Evolutionary conservation across 2,797 vertebrate species (phyloP).

Genomic region (Pseudocheirus occidentalis): DNA sequence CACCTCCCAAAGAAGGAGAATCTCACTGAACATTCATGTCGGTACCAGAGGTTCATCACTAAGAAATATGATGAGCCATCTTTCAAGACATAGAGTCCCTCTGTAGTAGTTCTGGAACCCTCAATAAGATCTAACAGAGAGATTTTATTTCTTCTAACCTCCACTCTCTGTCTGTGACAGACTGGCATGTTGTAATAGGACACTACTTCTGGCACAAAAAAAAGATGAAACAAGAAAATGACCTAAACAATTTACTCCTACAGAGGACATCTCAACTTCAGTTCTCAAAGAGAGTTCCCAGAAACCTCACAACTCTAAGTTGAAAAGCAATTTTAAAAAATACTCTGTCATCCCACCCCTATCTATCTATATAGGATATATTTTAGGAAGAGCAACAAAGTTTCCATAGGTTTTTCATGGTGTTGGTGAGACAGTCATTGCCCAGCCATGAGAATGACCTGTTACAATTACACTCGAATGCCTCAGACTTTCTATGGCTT

Average conservation of each 20-base stretch:
- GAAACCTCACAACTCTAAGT: neutral
- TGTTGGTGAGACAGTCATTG: neutral
- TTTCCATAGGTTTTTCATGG: neutral
- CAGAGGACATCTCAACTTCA: constrained; percentile 14
- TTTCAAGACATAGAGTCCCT: neutral
- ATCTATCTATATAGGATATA: neutral
- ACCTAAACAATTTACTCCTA: neutral
- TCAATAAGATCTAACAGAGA: constrained; percentile 29
- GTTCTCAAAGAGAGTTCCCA: neutral
- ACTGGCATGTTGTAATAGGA: constrained; percentile 8
- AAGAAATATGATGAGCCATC: neutral
- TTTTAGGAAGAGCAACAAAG: neutral
- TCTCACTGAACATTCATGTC: neutral
- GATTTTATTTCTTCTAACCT: neutral
- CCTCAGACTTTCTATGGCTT: constrained; percentile 2
- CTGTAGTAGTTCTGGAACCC: neutral
- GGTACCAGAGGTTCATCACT: neutral
- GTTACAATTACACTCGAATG: neutral
- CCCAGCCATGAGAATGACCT: neutral
- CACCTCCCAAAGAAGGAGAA: constrained; percentile 42
- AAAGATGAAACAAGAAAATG: constrained; percentile 33
- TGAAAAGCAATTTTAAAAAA: neutral
- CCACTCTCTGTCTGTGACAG: neutral
- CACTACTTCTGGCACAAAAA: neutral
- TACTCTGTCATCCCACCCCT: neutral